Evolutionary conservation across 1,140 invertebrate species (phyloP), one percentile per base, ranked within the genome.

Genomic region (Plutomurus gul): DNA sequence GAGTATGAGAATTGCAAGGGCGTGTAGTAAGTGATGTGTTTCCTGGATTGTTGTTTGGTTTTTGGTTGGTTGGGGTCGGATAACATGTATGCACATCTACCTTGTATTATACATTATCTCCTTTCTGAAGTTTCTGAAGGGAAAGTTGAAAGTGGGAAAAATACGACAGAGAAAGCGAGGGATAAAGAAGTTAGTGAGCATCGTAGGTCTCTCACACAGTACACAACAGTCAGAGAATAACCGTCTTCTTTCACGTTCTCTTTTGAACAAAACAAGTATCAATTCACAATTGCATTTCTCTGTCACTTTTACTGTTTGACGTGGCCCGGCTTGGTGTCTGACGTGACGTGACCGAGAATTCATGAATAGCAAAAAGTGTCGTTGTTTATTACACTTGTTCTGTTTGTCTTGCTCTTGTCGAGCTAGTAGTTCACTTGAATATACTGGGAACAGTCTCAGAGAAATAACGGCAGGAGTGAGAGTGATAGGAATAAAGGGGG

Each of bases 271-370:
- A 65, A 30, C 56, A 30, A 65, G 56, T 65, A 65, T 65, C 56
- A 65, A 65, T 65, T 65, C 56, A 65, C 56, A 73, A 40, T 73
- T 46, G 70, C 37, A 73, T 43, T 73, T 73, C 25, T 11, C 70
- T 43, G 70, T 43, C 37, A 73, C 22, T 73, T 73, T 73, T 73
- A 75, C 33, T 47, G 25, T 75, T 75, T 75, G 73, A 75, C 73
- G 65, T 72, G 43, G 30, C 70, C 27, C 27, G 56, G 56, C 30
- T 60, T 60, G 51, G 51, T n/a, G 56, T 65, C 56, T 65, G 56
- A 65, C 27, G 70, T 78, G 76, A 72, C 76, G 76, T 78, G 76
- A 72, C 70, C 65, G 27, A 78, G 65, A 78, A 78, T 78, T 78
- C 76, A 73, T 78, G 76, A 78, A 78, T 78, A 78, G 70, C 40